A percentile compares a stretch with the other conserved stretches of the same genome.
These are phyloP conservation scores for Siniperca knerii DNA, from an alignment of 2,113 vertebrate genomes.

Conservation along the genomic window DNA sequence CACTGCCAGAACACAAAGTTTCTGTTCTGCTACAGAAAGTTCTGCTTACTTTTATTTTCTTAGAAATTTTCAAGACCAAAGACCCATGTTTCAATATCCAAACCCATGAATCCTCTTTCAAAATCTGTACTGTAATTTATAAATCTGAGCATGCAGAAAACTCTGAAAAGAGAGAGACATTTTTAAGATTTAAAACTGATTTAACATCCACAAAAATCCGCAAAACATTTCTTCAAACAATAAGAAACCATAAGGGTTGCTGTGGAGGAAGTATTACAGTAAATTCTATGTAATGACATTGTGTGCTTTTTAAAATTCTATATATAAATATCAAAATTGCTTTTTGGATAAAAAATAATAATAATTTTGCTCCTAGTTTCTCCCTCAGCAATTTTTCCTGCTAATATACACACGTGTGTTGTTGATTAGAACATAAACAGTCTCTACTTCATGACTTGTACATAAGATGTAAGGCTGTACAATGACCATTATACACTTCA, in stretches of 20 bases:
- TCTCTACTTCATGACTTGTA: not conserved
- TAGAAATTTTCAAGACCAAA: not conserved
- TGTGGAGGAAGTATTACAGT: not conserved
- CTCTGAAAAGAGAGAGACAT: no score
- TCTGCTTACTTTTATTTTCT: not conserved
- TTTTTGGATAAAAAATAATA: not conserved
- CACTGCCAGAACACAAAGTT: conserved; percentile 16
- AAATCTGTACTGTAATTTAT: not conserved
- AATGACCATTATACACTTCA: not conserved
- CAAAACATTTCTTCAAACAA: not conserved
- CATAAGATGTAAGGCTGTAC: not conserved
- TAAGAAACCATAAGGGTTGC: not conserved
- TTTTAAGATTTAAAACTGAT: not conserved
- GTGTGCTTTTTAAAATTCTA: not conserved
- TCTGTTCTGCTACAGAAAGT: not conserved
- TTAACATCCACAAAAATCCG: not conserved
- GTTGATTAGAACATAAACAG: not conserved
- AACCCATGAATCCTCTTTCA: not conserved
- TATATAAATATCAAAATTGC: not conserved
- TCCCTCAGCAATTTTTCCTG: not conserved
- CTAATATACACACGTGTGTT: not conserved
- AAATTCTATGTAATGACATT: not conserved
- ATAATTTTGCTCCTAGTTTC: not conserved
- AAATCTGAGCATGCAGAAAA: not conserved
- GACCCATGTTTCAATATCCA: not conserved